Conservation (phyloP, 2,797 vertebrate species). For the Buceros bicornis region DNA sequence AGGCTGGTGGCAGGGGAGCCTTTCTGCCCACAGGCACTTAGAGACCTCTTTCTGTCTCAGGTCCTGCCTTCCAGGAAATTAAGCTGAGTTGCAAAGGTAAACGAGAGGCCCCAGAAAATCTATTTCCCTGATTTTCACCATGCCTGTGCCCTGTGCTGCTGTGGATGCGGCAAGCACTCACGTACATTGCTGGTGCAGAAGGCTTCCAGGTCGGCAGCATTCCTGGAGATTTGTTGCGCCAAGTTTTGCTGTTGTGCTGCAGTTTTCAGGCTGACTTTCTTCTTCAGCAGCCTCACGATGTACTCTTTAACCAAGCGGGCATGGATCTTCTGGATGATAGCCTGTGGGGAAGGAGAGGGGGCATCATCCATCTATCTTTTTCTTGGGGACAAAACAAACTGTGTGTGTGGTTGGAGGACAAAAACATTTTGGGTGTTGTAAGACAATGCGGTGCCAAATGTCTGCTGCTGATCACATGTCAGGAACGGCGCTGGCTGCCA, state of each 20-base stretch:
- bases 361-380: background rate
- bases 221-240: slow-evolving; percentile 77
- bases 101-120: background rate
- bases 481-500: background rate
- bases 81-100: background rate
- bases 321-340: slow-evolving; percentile 82
- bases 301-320: slow-evolving; percentile 84
- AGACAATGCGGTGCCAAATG: background rate
- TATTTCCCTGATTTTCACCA: background rate
- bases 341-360: slow-evolving; percentile 72
- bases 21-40: background rate
- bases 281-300: slow-evolving; percentile 84
- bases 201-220: slow-evolving; percentile 69
- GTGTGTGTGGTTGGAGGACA: background rate
- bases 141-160: background rate
- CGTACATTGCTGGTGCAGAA: slow-evolving; percentile 84
- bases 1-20: background rate
- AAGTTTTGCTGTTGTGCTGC: slow-evolving; percentile 81
- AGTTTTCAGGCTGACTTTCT: slow-evolving; percentile 81
- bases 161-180: accelerated
- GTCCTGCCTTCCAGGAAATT: background rate
- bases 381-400: background rate
- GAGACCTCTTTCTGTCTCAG: background rate
- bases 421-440: background rate
- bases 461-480: background rate